Evolutionary conservation across 2,888 invertebrate genomes (phyloP).

Genomic region (Cactoblastis cactorum): DNA sequence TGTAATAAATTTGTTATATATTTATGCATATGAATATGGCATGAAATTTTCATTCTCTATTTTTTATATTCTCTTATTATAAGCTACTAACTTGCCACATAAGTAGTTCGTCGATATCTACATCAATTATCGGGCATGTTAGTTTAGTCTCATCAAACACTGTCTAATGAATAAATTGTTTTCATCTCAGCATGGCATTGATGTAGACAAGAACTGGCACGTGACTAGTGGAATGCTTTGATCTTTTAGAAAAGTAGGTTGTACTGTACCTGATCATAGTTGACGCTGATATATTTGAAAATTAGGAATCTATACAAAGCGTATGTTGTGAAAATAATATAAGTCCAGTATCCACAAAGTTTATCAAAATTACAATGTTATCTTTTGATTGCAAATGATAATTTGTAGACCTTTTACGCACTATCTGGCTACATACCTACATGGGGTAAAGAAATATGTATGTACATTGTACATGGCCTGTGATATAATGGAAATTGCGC

Average conservation of each 20-base stretch:
- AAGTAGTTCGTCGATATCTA: not conserved
- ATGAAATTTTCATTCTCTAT: not conserved
- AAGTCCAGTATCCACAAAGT: no score
- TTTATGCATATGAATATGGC: not conserved
- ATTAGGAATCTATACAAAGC: not conserved
- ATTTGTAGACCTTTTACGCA: no score
- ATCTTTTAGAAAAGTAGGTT: conserved; percentile 30
- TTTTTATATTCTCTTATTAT: not conserved
- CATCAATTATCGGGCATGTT: conserved; percentile 29
- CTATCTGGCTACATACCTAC: no score
- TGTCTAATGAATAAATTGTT: conserved; percentile 29
- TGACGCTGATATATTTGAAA: conserved; percentile 19
- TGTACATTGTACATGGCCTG: no score
- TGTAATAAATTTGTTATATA: not conserved
- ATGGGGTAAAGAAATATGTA: no score
- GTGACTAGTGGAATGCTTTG: conserved; percentile 40
- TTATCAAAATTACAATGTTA: no score
- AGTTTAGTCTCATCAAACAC: conserved; percentile 25
- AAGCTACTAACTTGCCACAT: not conserved
- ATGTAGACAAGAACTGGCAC: conserved; percentile 39
- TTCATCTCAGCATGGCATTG: conserved; percentile 37
- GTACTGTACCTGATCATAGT: conserved; percentile 21
- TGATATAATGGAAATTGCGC: no score
- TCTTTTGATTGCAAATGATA: no score
- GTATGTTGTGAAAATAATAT: not conserved